These are phyloP conservation scores for Drosophila bunnanda DNA, from an alignment of 2,888 invertebrate species.

Conservation along the genomic window DNA sequence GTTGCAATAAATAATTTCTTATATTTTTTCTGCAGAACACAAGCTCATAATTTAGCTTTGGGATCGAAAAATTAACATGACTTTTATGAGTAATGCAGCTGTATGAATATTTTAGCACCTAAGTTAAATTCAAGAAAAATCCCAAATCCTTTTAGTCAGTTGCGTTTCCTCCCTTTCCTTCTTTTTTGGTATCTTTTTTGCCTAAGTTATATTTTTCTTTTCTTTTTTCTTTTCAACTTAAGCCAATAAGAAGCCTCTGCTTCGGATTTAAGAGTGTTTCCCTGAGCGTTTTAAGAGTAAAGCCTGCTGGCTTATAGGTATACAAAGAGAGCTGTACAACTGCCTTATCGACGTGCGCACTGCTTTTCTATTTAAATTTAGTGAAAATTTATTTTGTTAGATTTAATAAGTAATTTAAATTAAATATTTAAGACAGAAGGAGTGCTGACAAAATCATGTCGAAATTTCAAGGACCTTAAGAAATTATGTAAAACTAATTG, in stretches of 20 bases:
- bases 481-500: neutral
- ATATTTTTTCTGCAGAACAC: constrained; percentile 44
- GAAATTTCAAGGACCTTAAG: no score
- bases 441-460: neutral
- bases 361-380: constrained; percentile 1
- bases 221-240: neutral
- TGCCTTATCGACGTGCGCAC: constrained; percentile 41
- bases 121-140: neutral
- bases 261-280: constrained; percentile 15
- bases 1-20: constrained; percentile 67
- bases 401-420: neutral
- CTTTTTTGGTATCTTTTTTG: neutral
- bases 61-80: constrained; percentile 25
- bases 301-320: neutral
- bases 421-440: neutral
- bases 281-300: constrained; percentile 11
- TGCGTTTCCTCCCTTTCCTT: neutral
- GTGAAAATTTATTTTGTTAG: no score
- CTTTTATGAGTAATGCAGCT: constrained; percentile 19
- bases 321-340: constrained; percentile 22
- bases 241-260: constrained; percentile 35
- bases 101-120: constrained; percentile 16
- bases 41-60: constrained; percentile 25
- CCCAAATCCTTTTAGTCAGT: neutral
- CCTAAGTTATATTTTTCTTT: neutral